Evolutionary conservation across 2,888 invertebrate genomes (phyloP), one percentile per base, ranked within the genome.

Genomic region (Poecilobothrus nobilitatus): DNA sequence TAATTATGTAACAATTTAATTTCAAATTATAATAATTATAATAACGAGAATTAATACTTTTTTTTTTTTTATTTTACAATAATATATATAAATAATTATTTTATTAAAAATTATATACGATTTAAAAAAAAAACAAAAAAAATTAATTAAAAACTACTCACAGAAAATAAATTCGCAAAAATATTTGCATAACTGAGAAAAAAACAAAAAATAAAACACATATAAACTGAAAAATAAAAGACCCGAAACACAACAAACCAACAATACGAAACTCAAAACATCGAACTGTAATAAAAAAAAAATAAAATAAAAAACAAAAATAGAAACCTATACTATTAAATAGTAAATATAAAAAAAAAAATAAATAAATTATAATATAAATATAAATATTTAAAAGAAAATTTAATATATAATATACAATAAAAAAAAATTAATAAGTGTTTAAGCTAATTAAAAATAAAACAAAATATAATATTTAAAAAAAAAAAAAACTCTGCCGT

Each of bases 261-360:
- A 37, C 20, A 63, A 63, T 22, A 63, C 9, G 72, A 74, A 79
- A 78, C 79, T 78, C 75, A 77, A 76, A 77, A 79, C 78, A 79
- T 78, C 78, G 37, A 37, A 37, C 8, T 27, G 27, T 37, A 37
- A 37, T 12, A 37, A 37, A 37, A 37, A 8, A 5, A 37, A 10
- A 37, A 8, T 34, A n/a, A 34, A 34, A 37, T 7, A 37, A 37
- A 37, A 12, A 37, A 37, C 37, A 37, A 8, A 37, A 4, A 5
- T 79, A 79, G 5, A 27, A 27, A 27, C 27, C 2, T 27, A n/a
- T n/a, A n/a, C n/a, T n/a, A n/a, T n/a, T n/a, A n/a, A n/a, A n/a
- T n/a, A n/a, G n/a, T n/a, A n/a, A n/a, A n/a, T n/a, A 78, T 78
- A 78, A n/a, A 63, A 12, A 63, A 27, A 27, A 7, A 27, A 63